Conservation (phyloP, 2,797 vertebrate species). For the Pelodytes ibericus region DNA sequence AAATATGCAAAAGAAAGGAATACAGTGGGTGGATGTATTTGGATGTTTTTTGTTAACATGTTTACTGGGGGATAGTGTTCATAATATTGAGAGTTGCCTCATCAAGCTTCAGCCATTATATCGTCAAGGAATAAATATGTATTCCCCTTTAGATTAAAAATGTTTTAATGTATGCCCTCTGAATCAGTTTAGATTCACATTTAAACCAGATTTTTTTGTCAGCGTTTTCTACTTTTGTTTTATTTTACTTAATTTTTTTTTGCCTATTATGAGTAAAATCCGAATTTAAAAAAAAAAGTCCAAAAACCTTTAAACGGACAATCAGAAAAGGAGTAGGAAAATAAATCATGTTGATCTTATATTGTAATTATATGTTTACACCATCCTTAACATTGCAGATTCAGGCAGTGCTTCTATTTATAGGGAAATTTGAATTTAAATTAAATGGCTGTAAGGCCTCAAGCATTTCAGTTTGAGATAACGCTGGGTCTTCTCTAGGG, state of each 20-base stretch:
- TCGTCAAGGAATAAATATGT: no score
- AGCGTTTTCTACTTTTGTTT: no score
- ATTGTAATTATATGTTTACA: constrained; percentile 36
- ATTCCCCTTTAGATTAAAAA: no score
- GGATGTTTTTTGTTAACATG: no score
- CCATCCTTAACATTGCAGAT: neutral
- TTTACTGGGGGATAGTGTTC: no score
- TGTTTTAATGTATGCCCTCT: no score
- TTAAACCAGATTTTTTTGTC: no score
- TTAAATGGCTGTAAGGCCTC: constrained; percentile 43
- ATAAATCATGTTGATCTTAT: constrained; percentile 3
- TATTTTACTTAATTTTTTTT: neutral
- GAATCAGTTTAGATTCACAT: no score
- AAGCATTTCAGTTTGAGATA: constrained; percentile 36
- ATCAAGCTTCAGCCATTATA: no score
- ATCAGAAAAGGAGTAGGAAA: neutral
- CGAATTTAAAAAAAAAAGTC: neutral
- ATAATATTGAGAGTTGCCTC: no score
- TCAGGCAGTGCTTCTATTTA: constrained; percentile 37
- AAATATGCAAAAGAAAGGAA: no score
- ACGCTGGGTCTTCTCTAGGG: constrained; percentile 38
- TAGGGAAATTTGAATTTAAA: constrained; percentile 53
- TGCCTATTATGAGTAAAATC: neutral
- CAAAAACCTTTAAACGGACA: neutral
- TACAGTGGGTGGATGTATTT: no score